These are phyloP conservation scores for Diachasmimorpha longicaudata DNA, from an alignment of 1,140 invertebrate genomes.

Conservation along the genomic window DNA sequence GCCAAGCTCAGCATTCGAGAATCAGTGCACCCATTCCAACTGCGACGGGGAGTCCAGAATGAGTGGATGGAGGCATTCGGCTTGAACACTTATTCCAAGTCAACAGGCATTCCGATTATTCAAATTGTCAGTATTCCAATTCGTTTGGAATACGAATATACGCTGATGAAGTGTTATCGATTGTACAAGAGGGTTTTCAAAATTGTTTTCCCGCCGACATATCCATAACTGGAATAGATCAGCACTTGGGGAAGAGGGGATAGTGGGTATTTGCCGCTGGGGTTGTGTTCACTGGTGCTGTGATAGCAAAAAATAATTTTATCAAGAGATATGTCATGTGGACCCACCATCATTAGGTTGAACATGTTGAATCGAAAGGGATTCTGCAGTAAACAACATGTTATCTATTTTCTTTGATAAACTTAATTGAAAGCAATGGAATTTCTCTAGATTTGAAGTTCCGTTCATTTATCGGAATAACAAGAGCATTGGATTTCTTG, in stretches of 20 bases:
- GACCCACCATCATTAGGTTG: too few species aligned
- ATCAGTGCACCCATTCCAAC: not conserved
- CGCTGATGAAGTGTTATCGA: constrained; percentile 16
- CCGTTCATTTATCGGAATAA: too few species aligned
- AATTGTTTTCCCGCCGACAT: not conserved
- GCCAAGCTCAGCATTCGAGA: not conserved
- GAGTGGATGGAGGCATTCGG: not conserved
- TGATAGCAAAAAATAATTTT: too few species aligned
- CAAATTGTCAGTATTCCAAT: constrained; percentile 42
- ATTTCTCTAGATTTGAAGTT: too few species aligned
- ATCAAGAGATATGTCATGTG: too few species aligned
- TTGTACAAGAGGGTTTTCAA: not conserved
- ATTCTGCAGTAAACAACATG: too few species aligned
- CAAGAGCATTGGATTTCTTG: too few species aligned
- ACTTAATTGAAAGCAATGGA: too few species aligned
- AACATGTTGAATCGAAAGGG: too few species aligned
- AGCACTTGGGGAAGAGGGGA: not conserved
- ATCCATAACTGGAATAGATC: not conserved
- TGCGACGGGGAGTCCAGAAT: constrained; percentile 1
- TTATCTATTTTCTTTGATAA: too few species aligned
- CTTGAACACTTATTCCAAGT: constrained; percentile 49
- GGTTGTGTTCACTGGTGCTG: too few species aligned
- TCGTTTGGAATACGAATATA: constrained; percentile 27
- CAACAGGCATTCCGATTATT: constrained; percentile 53
- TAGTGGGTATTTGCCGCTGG: not conserved